Evolutionary conservation across 2,888 invertebrate species (phyloP), one percentile per base, ranked within the genome.

Genomic region (Parnassius smintheus): DNA sequence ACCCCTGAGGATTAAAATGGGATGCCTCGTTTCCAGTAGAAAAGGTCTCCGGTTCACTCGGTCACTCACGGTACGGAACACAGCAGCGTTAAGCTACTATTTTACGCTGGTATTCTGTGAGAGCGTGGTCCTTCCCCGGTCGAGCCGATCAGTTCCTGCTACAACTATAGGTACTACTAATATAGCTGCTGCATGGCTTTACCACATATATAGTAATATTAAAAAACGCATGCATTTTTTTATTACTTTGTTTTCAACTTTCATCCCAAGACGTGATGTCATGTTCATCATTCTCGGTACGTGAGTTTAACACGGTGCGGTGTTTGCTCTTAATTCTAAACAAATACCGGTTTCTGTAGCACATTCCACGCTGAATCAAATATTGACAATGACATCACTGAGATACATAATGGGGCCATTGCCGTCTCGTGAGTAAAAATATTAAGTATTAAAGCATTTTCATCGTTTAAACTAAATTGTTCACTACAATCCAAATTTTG

Each of bases 181-280:
- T 18, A 18, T 18, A 18, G 18, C 18, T 18, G 18, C 18, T 18
- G 18, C 18, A 18, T 18, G 18, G 18, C 18, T 18, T 1, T 18
- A 18, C 18, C 18, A 18, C 18, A 18, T 18, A 18, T 18, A 18
- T 18, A 18, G 18, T 18, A 18, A 18, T 18, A 18, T 18, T 18
- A 18, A 18, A 18, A 18, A 18, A 18, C 12, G 7, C 11, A 7
- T 2, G 46, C 12, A 3, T 0, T 46, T 46, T 46, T 46, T 4
- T 46, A 46, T n/a, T 46, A 11, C 12, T 11, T n/a, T 46, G n/a
- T n/a, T n/a, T 46, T 13, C 7, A 11, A 78, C 71, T 78, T 72
- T 68, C 69, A 74, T 78, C 74, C 70, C 76, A 77, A 73, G 73
- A 63, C 68, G 75, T 83, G 82, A 84, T 82, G 80, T 82, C 83